Conservation (phyloP, 2,888 invertebrate genomes). For the Ceriagrion tenellum region DNA sequence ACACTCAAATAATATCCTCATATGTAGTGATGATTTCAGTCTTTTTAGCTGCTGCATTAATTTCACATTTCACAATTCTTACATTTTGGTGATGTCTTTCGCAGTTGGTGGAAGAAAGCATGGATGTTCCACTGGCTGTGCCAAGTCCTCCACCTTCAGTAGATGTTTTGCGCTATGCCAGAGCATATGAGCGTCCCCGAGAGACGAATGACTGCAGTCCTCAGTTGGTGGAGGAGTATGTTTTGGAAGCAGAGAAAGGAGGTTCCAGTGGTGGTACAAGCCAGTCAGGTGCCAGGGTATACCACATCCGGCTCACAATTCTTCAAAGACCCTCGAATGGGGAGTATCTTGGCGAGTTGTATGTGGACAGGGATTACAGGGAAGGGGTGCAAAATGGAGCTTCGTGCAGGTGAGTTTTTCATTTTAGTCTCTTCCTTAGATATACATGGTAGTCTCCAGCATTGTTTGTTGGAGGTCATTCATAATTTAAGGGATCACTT, state of each 20-base stretch:
- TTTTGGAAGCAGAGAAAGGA: slow-evolving; percentile 90
- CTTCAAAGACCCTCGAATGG: slow-evolving; percentile 92
- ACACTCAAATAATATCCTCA: background rate
- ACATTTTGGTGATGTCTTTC: background rate
- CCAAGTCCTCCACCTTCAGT: slow-evolving; percentile 70
- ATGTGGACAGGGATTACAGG: slow-evolving; percentile 91
- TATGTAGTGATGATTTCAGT: background rate
- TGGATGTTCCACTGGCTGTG: slow-evolving; percentile 70
- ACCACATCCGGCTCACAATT: slow-evolving; percentile 93
- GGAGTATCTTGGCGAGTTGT: slow-evolving; percentile 93
- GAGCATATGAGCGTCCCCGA: slow-evolving; percentile 83
- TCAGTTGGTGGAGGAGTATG: slow-evolving; percentile 91
- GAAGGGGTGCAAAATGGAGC: slow-evolving; percentile 89
- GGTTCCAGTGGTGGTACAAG: slow-evolving; percentile 79
- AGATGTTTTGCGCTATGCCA: slow-evolving; percentile 77
- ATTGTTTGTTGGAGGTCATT: background rate
- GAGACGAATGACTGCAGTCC: slow-evolving; percentile 87
- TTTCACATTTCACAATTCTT: background rate
- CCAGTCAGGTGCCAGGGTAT: slow-evolving; percentile 81
- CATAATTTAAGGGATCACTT: background rate
- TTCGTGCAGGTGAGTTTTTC: slow-evolving; percentile 84
- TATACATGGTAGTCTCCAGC: background rate
- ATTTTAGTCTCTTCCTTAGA: background rate
- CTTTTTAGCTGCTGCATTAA: background rate
- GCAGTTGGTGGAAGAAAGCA: slow-evolving; percentile 54